Conservation (phyloP, 2,888 invertebrate genomes). For the Zeuzera pyrina region DNA sequence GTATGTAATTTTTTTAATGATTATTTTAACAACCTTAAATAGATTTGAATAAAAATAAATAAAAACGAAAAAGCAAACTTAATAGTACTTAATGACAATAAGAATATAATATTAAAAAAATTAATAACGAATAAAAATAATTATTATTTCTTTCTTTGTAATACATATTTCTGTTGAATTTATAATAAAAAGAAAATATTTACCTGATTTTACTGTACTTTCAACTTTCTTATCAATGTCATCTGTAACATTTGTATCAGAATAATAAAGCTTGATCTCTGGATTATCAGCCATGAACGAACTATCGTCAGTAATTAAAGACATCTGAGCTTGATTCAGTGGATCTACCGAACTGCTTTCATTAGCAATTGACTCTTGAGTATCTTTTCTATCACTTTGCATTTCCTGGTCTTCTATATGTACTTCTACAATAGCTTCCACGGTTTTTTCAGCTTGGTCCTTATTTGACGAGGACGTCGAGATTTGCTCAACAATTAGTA, state of each 20-base stretch:
- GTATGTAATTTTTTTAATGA: too few species aligned
- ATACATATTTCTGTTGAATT: background rate
- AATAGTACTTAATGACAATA: too few species aligned
- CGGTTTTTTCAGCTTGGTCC: background rate
- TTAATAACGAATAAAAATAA: too few species aligned
- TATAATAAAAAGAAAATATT: slow-evolving; percentile 6
- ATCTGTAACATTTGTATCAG: slow-evolving; percentile 30
- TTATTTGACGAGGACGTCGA: background rate
- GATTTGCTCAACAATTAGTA: slow-evolving; percentile 19
- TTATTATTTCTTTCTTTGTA: background rate
- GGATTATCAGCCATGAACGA: slow-evolving; percentile 37
- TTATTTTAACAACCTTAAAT: too few species aligned
- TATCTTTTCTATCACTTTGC: slow-evolving; percentile 1
- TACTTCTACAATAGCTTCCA: slow-evolving; percentile 1
- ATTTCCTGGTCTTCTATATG: background rate
- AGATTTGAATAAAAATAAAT: too few species aligned
- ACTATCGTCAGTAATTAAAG: slow-evolving; percentile 56
- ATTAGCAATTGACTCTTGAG: too few species aligned
- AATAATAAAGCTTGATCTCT: slow-evolving; percentile 39
- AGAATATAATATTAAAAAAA: too few species aligned
- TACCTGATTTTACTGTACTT: slow-evolving; percentile 21
- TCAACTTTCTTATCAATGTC: slow-evolving; percentile 11
- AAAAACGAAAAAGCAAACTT: too few species aligned
- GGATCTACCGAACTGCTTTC: too few species aligned
- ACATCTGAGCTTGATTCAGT: slow-evolving; percentile 38